Base-by-base conservation (phyloP, 2,113 vertebrate species). In the Semnornis frantzii region DNA sequence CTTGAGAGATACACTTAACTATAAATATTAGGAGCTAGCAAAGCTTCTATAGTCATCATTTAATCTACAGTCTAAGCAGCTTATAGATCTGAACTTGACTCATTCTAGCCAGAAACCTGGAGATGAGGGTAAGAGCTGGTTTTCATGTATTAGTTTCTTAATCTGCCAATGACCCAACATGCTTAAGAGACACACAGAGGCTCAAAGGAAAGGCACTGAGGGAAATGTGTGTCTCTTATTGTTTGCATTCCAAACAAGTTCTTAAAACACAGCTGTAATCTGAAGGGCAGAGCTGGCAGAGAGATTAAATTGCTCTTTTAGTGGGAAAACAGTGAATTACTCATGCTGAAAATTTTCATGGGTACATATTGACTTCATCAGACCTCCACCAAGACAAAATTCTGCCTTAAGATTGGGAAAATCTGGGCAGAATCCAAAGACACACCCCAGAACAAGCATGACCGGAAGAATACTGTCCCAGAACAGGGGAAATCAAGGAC, bases 131-230 rank as follows among this genome's bases (percentile, higher is more conserved):
- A 85, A 82, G 54, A 79, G 83, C 64, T 87, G 64, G 23, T 84
- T 82, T 77, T 91, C 92, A 37, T 75, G 71, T 93, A 91, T 92
- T 94, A 85, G 78, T 96, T 96, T 95, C 96, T 95, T 96, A 93
- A 80, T 94, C 92, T 92, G 80, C 69, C 64, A 73, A 90, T 87
- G 62, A 94, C 75, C 76, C 82, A 92, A 89, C 94, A 92, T 46
- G 34, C 83, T 96, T 92, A 90, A 85, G 80, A 91, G 30, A 64
- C 1, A 2, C 34, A 63, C 7, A 65, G 92, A 60, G 14, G 23
- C 90, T 88, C 76, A 85, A 69, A 92, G 59, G 37, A 92, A 97
- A 87, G 76, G 46, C 42, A 76, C 28, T 0, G 3, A 80, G 31
- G 64, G 65, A 95, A 96, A 87, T 27, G 82, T 6, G n/a, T 7